Conservation (phyloP, 2,113 vertebrate species). For the Cepphus grylle region DNA sequence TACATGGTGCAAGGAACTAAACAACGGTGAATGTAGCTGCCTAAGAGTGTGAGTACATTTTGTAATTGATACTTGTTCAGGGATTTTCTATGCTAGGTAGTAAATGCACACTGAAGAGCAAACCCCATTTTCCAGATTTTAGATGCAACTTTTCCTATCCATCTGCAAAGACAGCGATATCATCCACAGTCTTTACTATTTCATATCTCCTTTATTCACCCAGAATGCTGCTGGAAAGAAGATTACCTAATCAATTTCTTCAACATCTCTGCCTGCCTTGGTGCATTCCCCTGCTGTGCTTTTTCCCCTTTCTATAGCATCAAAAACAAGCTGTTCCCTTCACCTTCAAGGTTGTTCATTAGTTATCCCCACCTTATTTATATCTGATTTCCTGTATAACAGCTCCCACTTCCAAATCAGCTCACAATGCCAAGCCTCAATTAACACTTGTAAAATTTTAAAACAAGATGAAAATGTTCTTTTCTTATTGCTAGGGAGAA, state of each 20-base stretch:
- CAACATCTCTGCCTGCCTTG: not conserved
- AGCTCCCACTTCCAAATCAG: not conserved
- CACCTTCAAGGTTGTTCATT: not conserved
- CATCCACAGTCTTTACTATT: not conserved
- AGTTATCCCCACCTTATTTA: not conserved
- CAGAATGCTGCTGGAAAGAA: not conserved
- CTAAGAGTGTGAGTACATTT: not conserved
- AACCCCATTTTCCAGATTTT: not conserved
- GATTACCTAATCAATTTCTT: not conserved
- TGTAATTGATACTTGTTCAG: not conserved
- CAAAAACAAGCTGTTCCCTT: not conserved
- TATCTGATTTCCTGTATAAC: not conserved
- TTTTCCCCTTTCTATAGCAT: not conserved
- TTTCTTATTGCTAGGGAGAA: not conserved
- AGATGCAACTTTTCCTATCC: not conserved
- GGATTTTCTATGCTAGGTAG: not conserved
- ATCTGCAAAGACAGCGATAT: not conserved
- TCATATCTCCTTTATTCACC: not conserved
- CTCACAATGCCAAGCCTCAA: not conserved
- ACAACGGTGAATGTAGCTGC: not conserved
- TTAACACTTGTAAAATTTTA: conserved; percentile 15
- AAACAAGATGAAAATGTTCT: not conserved
- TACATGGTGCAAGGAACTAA: not conserved
- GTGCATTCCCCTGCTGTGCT: not conserved
- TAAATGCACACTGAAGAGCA: not conserved